Conservation (phyloP, 2,113 vertebrate genomes). For the Myotis lucifugus region DNA sequence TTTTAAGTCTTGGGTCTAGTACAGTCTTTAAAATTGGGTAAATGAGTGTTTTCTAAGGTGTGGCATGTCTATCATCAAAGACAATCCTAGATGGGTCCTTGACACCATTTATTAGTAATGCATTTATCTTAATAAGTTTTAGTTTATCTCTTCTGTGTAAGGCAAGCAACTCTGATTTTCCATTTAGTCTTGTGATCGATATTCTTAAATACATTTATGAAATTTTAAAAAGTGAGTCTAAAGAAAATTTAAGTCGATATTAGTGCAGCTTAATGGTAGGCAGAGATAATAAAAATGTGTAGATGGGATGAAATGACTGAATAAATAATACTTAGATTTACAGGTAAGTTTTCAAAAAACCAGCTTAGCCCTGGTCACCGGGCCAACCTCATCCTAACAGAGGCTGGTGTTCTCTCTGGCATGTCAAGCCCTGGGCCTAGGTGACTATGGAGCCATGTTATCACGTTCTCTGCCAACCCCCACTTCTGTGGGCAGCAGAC, state of each 20-base stretch:
- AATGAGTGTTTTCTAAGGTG: not conserved
- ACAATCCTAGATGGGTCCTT: accelerated
- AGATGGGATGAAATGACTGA: not conserved
- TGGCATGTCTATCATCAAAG: not conserved
- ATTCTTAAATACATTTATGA: not conserved
- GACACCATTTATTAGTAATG: not conserved
- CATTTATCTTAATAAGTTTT: not conserved
- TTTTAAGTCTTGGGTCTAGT: not conserved
- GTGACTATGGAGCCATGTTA: not conserved
- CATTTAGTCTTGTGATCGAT: not conserved
- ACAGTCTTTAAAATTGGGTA: not conserved
- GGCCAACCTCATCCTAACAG: not conserved
- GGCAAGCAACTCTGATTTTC: not conserved
- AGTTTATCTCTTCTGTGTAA: not conserved
- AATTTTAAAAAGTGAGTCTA: not conserved
- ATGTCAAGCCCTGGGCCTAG: not conserved
- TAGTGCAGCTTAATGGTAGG: accelerated
- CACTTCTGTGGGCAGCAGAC: not conserved
- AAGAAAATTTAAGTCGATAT: not conserved
- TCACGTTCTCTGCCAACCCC: not conserved
- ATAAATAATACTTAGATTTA: not conserved
- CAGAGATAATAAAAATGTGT: not conserved
- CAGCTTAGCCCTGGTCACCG: not conserved
- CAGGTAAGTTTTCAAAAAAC: not conserved
- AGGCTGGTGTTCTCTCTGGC: not conserved